These are phyloP conservation scores for Aporophyla lueneburgensis DNA, from an alignment of 2,888 invertebrate species.

Conservation along the genomic window DNA sequence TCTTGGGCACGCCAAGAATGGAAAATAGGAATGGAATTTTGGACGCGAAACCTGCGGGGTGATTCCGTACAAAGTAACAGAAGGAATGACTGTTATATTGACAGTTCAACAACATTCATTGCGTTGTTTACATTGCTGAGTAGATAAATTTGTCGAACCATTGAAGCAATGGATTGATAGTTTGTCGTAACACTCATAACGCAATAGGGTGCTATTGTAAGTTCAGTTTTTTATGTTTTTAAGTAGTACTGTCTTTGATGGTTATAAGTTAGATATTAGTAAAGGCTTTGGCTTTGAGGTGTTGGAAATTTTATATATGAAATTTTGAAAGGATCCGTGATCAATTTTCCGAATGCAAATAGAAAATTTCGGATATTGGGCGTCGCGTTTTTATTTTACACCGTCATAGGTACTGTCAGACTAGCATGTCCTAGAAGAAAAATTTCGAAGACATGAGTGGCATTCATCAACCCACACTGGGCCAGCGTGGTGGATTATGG, in stretches of 20 bases:
- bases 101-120: too few species aligned
- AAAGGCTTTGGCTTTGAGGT: neutral
- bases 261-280: neutral
- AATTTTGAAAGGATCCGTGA: neutral
- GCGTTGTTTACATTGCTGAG: too few species aligned
- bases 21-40: conserved; percentile 45
- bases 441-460: neutral
- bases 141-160: too few species aligned
- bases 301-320: too few species aligned
- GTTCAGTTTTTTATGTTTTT: neutral
- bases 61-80: too few species aligned
- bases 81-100: too few species aligned
- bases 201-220: too few species aligned
- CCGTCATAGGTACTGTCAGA: neutral
- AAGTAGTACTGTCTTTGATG: neutral
- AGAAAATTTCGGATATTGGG: neutral
- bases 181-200: too few species aligned
- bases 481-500: too few species aligned
- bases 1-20: conserved; percentile 59
- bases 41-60: neutral
- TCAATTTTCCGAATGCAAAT: neutral
- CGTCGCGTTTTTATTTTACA: neutral
- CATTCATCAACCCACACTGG: neutral
- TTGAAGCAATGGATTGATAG: too few species aligned
- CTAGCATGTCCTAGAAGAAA: too few species aligned